Conservation (phyloP, 2,888 invertebrate genomes). For the Syrphus vitripennis region DNA sequence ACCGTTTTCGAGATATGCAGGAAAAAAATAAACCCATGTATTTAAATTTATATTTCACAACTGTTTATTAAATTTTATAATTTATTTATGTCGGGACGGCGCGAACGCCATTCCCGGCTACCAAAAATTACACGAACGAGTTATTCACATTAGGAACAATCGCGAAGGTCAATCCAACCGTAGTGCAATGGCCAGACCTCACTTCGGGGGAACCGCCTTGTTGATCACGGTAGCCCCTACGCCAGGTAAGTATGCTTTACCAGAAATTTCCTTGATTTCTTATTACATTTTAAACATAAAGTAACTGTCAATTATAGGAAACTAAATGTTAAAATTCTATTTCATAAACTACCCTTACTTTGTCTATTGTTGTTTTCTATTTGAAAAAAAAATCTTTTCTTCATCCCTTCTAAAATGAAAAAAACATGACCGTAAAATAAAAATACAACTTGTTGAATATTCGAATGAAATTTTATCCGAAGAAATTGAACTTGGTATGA, state of each 20-base stretch:
- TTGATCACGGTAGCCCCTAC: slow-evolving; percentile 77
- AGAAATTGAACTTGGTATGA: not conserved
- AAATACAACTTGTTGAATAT: not conserved
- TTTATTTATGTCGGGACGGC: slow-evolving; percentile 82
- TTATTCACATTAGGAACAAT: slow-evolving; percentile 88
- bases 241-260: slow-evolving; percentile 76
- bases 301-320: slow-evolving; percentile 20
- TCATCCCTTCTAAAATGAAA: not conserved
- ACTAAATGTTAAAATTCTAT: not conserved
- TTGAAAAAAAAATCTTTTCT: not conserved
- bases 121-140: slow-evolving; percentile 87
- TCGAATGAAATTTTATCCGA: not conserved
- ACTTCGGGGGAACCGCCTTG: slow-evolving; percentile 76
- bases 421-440: not conserved
- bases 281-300: not conserved
- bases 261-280: not conserved
- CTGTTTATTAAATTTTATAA: too few species aligned
- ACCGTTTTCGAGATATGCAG: too few species aligned
- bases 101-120: slow-evolving; percentile 86
- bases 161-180: slow-evolving; percentile 85
- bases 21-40: too few species aligned
- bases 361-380: not conserved
- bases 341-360: not conserved
- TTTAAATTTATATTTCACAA: too few species aligned
- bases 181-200: slow-evolving; percentile 75